phyloP scores from a whole-genome alignment of 2,113 vertebrate genomes.

The Myrmophylax atrothorax region DNA sequence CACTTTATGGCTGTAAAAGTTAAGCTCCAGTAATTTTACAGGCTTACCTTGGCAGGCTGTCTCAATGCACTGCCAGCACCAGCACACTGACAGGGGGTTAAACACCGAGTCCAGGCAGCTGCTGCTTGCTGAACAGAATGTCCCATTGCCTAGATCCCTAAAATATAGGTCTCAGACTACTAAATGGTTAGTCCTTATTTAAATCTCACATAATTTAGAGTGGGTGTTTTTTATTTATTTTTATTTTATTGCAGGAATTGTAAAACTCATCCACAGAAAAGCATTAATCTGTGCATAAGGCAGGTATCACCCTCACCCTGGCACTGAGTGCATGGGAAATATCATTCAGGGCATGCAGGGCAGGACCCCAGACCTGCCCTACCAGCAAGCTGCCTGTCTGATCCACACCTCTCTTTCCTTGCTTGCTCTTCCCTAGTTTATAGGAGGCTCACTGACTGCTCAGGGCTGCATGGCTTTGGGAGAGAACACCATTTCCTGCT shows the following conservation, averaged over 20 bases:
- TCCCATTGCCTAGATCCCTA: not conserved
- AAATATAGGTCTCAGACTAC: not conserved
- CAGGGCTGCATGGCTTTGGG: not conserved
- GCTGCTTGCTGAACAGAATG: not conserved
- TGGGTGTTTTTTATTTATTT: no score
- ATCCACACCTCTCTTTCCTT: not conserved
- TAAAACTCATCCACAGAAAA: not conserved
- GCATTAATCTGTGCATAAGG: not conserved
- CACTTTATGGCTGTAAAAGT: not conserved
- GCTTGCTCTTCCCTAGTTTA: not conserved
- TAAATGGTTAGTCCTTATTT: not conserved
- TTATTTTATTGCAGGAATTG: not conserved
- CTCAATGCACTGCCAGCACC: not conserved
- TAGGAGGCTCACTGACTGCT: accelerated
- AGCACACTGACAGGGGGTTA: not conserved
- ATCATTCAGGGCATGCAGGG: not conserved
- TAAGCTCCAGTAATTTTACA: not conserved
- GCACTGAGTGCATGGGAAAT: not conserved
- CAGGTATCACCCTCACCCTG: not conserved
- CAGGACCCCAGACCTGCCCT: not conserved
- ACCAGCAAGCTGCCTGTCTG: not conserved
- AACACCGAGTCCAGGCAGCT: not conserved
- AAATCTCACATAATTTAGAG: not conserved
- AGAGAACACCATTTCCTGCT: not conserved
- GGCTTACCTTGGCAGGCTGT: not conserved